Base-by-base conservation (phyloP, 2,888 invertebrate species). In the Epinotia demarniana region DNA sequence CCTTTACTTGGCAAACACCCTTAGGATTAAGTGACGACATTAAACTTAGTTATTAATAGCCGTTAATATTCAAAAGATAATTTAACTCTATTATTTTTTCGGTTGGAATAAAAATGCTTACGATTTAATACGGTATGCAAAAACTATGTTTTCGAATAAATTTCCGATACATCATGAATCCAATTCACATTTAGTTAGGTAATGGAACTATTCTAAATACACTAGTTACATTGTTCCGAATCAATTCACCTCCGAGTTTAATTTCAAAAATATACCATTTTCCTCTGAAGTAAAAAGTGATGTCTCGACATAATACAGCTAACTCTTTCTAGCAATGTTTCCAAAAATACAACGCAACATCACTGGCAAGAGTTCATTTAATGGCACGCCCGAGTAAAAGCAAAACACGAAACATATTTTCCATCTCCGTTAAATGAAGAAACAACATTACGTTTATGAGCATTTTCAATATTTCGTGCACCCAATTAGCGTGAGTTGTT, bases 311-410 rank as follows among this genome's bases (percentile, higher is more conserved):
- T 9, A 3, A 39, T 39, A 1, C 39, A 39, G 39, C 39, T 8
- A 9, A 39, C 39, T 39, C 9, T 39, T 39, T 39, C 39, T 9
- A 9, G 8, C 9, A 39, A 8, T 9, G 9, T 39, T 39, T 39
- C 39, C 39, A 39, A 8, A 33, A 9, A 53, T n/a, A 53, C 53
- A 53, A 1, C 53, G n/a, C 53, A 39, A 8, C n/a, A 53, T n/a
- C 6, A 16, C 49, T 49, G 66, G 53, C 64, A 64, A 64, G 64
- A 46, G 46, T 18, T 53, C 27, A 60, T 8, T 58, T 4, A 46
- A 64, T 74, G 69, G 69, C 63, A 74, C 63, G 69, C 58, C 39
- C 33, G 58, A 58, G 49, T 27, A 57, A 43, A 49, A 57, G n/a
- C 43, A 43, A 19, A 57, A 49, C 62, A 46, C 62, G 62, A 11